Conservation (phyloP, 2,113 vertebrate genomes). For the Tachycineta bicolor region DNA sequence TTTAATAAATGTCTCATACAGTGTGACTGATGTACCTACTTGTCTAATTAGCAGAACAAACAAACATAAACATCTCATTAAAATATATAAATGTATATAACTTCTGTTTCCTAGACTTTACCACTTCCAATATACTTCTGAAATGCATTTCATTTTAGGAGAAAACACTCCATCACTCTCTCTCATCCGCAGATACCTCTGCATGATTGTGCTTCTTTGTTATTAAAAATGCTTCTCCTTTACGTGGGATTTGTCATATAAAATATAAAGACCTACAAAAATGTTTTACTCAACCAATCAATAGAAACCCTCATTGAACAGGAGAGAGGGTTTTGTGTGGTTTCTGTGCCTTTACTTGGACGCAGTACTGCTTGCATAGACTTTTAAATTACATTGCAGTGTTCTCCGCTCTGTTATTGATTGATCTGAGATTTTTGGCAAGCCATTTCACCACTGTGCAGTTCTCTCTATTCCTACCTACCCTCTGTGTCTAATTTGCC, state of each 20-base stretch:
- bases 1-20: background rate
- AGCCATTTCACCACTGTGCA: background rate
- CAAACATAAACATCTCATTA: background rate
- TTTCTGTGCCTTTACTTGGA: background rate
- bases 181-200: background rate
- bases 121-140: background rate
- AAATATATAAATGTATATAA: background rate
- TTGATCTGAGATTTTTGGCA: constrained; percentile 1
- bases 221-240: background rate
- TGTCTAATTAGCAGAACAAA: background rate
- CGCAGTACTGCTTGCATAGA: background rate
- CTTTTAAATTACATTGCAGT: constrained; percentile 16
- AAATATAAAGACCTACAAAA: constrained; percentile 16
- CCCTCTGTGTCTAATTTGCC: background rate
- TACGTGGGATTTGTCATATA: background rate
- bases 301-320: background rate
- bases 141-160: background rate
- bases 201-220: background rate
- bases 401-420: constrained; percentile 4
- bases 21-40: background rate
- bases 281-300: background rate
- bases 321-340: background rate
- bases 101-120: background rate
- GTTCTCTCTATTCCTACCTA: background rate
- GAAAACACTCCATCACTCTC: background rate